These are phyloP conservation scores for Lasioglossum leucozonium DNA, from an alignment of 2,888 invertebrate genomes.

Conservation along the genomic window DNA sequence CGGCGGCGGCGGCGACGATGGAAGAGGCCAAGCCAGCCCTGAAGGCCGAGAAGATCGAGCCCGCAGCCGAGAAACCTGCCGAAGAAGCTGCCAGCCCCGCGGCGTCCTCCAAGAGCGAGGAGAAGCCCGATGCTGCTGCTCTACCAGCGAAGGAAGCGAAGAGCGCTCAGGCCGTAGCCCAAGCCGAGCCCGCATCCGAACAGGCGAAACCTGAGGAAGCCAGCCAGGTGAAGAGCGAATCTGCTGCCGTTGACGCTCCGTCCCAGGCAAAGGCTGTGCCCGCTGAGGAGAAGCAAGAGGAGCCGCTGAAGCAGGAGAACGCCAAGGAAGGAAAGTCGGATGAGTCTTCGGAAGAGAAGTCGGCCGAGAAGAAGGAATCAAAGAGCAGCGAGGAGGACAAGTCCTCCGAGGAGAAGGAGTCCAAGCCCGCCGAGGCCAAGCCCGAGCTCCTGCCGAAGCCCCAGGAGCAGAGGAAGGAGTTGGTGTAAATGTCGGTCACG, in stretches of 20 bases:
- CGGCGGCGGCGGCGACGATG: conserved; percentile 3
- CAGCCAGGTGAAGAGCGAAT: conserved; percentile 60
- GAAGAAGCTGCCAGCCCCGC: conserved; percentile 32
- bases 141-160: conserved; percentile 66
- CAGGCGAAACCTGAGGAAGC: conserved; percentile 56
- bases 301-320: conserved; percentile 80
- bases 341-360: conserved; percentile 65
- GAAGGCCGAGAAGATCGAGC: conserved; percentile 54
- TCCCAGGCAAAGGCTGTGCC: conserved; percentile 60
- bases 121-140: conserved; percentile 47
- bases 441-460: conserved; percentile 70
- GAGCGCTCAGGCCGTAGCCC: conserved; percentile 66
- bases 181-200: conserved; percentile 17
- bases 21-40: conserved; percentile 57
- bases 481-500: conserved; percentile 30
- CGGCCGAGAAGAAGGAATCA: conserved; percentile 62
- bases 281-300: conserved; percentile 38
- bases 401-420: conserved; percentile 67
- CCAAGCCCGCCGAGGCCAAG: conserved; percentile 62
- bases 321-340: conserved; percentile 77
- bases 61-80: conserved; percentile 36
- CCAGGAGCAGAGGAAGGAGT: conserved; percentile 44
- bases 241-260: conserved; percentile 37
- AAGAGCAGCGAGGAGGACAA: conserved; percentile 69
- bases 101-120: conserved; percentile 54